Percentiles rank a stretch among this genome's conserved stretches.
These are phyloP conservation scores for Crocodylus rhombifer DNA, from an alignment of 2,797 vertebrate genomes.

Conservation along the genomic window DNA sequence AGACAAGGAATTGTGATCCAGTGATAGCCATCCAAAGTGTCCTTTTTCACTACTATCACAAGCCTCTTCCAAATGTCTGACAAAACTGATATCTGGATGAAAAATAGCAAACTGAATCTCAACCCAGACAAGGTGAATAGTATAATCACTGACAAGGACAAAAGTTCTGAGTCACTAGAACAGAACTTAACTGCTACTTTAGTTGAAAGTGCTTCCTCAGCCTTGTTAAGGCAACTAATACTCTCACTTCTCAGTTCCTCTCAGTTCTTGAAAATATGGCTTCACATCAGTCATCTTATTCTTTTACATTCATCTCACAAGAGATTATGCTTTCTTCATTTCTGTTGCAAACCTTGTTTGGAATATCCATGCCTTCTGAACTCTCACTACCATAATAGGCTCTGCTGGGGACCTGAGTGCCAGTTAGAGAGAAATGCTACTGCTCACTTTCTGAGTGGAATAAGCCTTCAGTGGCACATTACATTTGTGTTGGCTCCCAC, in stretches of 20 bases:
- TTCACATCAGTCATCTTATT: rapidly evolving
- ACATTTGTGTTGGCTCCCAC: neutral
- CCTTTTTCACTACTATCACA: rapidly evolving
- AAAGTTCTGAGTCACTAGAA: neutral
- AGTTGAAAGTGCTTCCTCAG: neutral
- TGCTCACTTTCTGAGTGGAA: neutral
- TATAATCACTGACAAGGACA: rapidly evolving
- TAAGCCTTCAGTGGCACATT: rapidly evolving
- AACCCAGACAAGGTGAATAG: neutral
- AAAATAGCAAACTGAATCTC: neutral
- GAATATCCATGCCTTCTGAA: neutral
- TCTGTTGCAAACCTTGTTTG: neutral
- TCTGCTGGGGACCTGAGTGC: neutral
- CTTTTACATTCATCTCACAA: neutral
- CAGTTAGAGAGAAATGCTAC: neutral
- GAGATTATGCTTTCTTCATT: neutral
- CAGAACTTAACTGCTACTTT: neutral
- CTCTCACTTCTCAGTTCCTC: neutral
- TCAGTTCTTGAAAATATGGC: neutral
- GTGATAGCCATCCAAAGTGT: rapidly evolving
- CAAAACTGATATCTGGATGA: rapidly evolving
- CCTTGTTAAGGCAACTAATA: neutral
- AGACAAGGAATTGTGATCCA: rapidly evolving
- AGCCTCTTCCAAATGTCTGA: neutral
- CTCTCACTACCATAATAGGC: neutral